Evolutionary conservation across 53 echinoderm and acorn worm genomes (phyloP).

Genomic region (Zoroaster sp.): DNA sequence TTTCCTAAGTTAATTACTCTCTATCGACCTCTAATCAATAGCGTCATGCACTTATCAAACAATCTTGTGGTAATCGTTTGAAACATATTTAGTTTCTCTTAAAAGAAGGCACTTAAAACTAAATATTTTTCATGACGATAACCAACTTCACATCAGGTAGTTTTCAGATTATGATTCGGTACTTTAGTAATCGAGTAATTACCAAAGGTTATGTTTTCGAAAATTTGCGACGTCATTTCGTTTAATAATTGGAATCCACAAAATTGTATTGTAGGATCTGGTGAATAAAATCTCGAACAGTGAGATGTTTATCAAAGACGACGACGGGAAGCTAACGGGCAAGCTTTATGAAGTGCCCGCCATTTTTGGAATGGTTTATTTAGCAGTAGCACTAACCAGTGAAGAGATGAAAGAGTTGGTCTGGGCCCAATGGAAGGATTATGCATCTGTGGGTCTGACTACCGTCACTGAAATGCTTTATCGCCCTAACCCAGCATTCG

Average conservation of each 20-base stretch:
- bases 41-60: too few species aligned
- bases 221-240: not conserved
- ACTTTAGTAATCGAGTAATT: not conserved
- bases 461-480: conserved; percentile 61
- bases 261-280: not conserved
- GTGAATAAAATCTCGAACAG: not conserved
- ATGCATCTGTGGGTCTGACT: conserved; percentile 53
- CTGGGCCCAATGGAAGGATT: conserved; percentile 17
- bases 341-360: conserved; percentile 34
- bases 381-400: not conserved
- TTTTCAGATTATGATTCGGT: too few species aligned
- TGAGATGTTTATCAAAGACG: conserved; percentile 14
- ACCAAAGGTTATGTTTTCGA: not conserved
- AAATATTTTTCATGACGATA: too few species aligned
- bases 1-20: not conserved
- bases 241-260: not conserved
- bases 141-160: too few species aligned
- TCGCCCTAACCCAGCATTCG: not conserved
- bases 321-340: conserved; percentile 21
- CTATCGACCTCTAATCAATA: not conserved
- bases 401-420: not conserved
- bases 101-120: too few species aligned
- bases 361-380: not conserved
- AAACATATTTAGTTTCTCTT: too few species aligned
- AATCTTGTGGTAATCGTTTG: too few species aligned